These are phyloP conservation scores for Callipepla squamata DNA, from an alignment of 2,113 vertebrate genomes.

Conservation along the genomic window DNA sequence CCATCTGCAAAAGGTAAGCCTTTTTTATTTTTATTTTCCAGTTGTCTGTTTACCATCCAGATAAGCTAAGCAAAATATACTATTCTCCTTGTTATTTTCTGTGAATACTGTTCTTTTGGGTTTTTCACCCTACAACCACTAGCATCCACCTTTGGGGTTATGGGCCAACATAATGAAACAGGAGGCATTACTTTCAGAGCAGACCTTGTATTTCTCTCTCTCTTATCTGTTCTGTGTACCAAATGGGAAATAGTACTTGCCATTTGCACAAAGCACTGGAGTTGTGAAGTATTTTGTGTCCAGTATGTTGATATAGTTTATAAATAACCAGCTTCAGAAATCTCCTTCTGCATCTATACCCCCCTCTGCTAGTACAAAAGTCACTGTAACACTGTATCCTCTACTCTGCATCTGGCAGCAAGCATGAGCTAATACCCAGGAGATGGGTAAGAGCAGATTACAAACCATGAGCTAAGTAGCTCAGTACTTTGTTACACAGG, in stretches of 20 bases:
- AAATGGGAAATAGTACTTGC: background rate
- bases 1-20: too few relatives aligned
- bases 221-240: background rate
- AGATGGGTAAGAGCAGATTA: slow-evolving; percentile 17
- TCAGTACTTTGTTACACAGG: background rate
- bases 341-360: background rate
- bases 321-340: background rate
- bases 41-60: too few relatives aligned
- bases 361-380: background rate
- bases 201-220: background rate
- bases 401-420: background rate
- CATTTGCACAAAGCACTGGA: background rate
- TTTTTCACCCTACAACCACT: too few relatives aligned
- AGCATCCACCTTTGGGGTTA: too few relatives aligned
- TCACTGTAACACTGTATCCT: background rate
- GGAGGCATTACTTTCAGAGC: too few relatives aligned
- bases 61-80: too few relatives aligned
- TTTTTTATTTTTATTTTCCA: too few relatives aligned
- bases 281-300: background rate
- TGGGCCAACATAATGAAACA: too few relatives aligned
- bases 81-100: too few relatives aligned
- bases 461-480: background rate
- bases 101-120: too few relatives aligned
- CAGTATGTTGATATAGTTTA: background rate
- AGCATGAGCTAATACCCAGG: background rate